Base-by-base conservation (phyloP, 2,888 invertebrate genomes). In the Dascillus cervinus region DNA sequence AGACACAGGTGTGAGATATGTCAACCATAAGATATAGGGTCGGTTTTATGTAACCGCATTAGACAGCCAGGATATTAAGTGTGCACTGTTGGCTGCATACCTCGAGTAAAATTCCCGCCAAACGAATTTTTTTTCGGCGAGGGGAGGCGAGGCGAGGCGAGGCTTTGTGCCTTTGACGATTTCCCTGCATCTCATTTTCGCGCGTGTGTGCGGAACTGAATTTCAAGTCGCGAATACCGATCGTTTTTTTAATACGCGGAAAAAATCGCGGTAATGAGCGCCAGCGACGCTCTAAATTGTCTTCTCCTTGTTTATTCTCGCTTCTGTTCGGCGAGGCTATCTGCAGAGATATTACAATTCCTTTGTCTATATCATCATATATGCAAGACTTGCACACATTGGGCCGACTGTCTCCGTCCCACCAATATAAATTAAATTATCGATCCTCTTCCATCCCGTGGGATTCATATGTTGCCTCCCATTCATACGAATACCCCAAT, bases 101-200 rank as follows among this genome's bases (percentile, higher is more conserved):
- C n/a, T n/a, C n/a, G n/a, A n/a, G n/a, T n/a, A n/a, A n/a, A n/a
- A n/a, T n/a, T n/a, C n/a, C n/a, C n/a, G n/a, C n/a, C n/a, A n/a
- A n/a, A n/a, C n/a, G n/a, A n/a, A n/a, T n/a, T n/a, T n/a, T n/a
- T n/a, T n/a, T n/a, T n/a, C n/a, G n/a, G n/a, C n/a, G n/a, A n/a
- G 34, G 28, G 34, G 22, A 38, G 38, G 34, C 47, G 52, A 46
- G 48, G 56, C 42, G 56, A 52, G 60, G 60, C 57, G 58, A 62
- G 60, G 64, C 64, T 63, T 64, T 64, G 62, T 64, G 62, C 64
- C 62, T 65, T 65, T 65, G 65, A 64, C 64, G 64, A 65, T 65
- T 65, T 59, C 60, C 58, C 62, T 64, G 64, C 64, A 64, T 65
- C 65, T 64, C 64, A 64, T 65, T 65, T 64, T 64, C 61, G 55